phyloP scores from a whole-genome alignment of 2,888 invertebrate genomes.

The Neoitamus cyanurus region DNA sequence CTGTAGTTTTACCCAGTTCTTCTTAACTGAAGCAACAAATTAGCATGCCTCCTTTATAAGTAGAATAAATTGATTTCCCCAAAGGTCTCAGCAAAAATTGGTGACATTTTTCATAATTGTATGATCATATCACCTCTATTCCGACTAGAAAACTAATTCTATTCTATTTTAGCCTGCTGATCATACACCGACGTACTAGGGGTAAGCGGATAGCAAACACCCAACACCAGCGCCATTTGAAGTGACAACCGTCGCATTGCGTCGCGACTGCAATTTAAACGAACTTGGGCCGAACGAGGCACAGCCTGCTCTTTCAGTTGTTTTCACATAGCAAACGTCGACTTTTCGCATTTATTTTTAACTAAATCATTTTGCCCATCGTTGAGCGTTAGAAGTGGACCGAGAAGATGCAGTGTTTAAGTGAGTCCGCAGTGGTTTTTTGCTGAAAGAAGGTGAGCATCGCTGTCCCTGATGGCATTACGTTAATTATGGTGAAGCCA shows the following conservation, averaged over 20 bases:
- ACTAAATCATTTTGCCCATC: neutral
- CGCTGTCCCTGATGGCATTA: neutral
- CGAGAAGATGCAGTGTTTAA: neutral
- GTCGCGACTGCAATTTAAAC: neutral
- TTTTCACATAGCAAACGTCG: neutral
- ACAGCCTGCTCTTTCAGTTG: neutral
- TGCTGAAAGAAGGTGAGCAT: constrained; percentile 6
- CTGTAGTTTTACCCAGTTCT: no score
- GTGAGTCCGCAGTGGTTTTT: neutral
- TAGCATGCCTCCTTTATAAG: no score
- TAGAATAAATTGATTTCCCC: no score
- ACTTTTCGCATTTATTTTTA: neutral
- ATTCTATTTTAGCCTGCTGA: neutral
- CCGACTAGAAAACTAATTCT: no score
- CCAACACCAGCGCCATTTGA: neutral
- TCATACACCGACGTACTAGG: neutral
- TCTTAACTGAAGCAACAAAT: no score
- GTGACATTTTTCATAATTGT: no score
- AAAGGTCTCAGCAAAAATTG: no score
- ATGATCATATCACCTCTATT: no score
- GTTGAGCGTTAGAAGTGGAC: neutral
- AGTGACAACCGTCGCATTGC: neutral
- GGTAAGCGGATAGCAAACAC: neutral
- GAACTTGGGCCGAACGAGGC: neutral
- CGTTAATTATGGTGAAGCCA: neutral